Percentiles rank a stretch among this genome's conserved stretches.
These are phyloP conservation scores for Decapterus maruadsi DNA, from an alignment of 2,797 vertebrate genomes.

Conservation along the genomic window DNA sequence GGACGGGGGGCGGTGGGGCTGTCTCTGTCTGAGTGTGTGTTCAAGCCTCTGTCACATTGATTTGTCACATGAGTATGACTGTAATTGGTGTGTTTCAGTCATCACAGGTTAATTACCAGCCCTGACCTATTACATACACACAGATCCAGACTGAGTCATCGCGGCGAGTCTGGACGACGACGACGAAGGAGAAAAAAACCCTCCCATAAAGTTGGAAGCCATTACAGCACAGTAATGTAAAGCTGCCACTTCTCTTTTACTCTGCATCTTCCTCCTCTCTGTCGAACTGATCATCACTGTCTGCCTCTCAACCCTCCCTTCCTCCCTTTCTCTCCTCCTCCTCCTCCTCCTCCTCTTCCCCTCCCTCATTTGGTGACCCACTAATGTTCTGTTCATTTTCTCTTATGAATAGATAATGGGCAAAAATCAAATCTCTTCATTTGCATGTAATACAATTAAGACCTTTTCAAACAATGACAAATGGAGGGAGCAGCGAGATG, in stretches of 20 bases:
- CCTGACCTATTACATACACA: slow-evolving; percentile 61
- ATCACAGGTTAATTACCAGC: slow-evolving; percentile 77
- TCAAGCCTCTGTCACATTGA: slow-evolving; percentile 76
- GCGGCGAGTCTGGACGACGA: neutral
- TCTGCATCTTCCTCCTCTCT: slow-evolving; percentile 24
- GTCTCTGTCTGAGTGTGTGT: slow-evolving; percentile 25
- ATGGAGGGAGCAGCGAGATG: slow-evolving; percentile 94
- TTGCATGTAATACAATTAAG: slow-evolving; percentile 99
- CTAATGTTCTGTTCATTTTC: slow-evolving; percentile 96
- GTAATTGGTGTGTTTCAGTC: slow-evolving; percentile 81
- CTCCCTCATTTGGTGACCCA: slow-evolving; percentile 86
- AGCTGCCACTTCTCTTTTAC: slow-evolving; percentile 43
- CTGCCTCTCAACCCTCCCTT: slow-evolving; percentile 26
- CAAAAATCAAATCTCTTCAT: slow-evolving; percentile 99
- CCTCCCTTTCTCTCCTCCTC: too few relatives aligned
- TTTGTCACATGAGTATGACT: slow-evolving; percentile 78
- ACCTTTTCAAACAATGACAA: slow-evolving; percentile 97
- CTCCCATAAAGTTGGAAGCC: slow-evolving; percentile 23
- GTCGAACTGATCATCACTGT: slow-evolving; percentile 47
- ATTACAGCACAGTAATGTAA: slow-evolving; percentile 10
- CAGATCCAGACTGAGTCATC: slow-evolving; percentile 18
- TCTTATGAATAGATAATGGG: slow-evolving; percentile 98
- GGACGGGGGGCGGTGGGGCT: slow-evolving; percentile 27
- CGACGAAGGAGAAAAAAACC: neutral
- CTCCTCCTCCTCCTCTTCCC: neutral